A percentile compares a stretch with the other conserved stretches of the same genome.
phyloP scores from a whole-genome alignment of 2,797 vertebrate species.

The Lacerta viridis region DNA sequence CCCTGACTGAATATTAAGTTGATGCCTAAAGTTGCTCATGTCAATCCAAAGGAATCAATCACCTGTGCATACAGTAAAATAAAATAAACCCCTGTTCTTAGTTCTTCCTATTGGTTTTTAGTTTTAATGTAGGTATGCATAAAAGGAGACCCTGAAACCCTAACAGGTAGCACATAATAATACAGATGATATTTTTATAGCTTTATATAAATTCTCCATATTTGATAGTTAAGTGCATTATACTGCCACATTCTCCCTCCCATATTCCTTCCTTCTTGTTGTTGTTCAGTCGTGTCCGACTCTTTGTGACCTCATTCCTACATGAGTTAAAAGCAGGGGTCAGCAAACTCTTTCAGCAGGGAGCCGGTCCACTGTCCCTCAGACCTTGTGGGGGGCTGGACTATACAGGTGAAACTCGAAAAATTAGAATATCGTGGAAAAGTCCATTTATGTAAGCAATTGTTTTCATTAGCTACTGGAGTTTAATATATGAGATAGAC shows the following conservation, averaged over 20 bases:
- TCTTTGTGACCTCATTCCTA: no score
- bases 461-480: no score
- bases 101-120: not conserved
- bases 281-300: no score
- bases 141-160: constrained; percentile 48
- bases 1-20: not conserved
- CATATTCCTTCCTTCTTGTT: no score
- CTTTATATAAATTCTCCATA: constrained; percentile 42
- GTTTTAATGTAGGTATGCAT: constrained; percentile 59
- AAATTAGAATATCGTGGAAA: no score
- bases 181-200: constrained; percentile 52
- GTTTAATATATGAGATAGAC: no score
- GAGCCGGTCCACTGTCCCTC: no score
- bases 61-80: constrained; percentile 20
- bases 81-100: constrained; percentile 11
- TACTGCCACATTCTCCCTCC: not conserved
- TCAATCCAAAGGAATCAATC: not conserved
- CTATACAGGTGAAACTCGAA: no score
- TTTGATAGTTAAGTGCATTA: constrained; percentile 45
- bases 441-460: no score
- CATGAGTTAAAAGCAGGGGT: no score
- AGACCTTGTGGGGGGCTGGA: no score
- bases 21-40: not conserved
- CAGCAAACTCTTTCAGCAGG: no score
- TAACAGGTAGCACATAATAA: constrained; percentile 44